Conservation (phyloP, 2,113 vertebrate species). For the Alethe castanea region DNA sequence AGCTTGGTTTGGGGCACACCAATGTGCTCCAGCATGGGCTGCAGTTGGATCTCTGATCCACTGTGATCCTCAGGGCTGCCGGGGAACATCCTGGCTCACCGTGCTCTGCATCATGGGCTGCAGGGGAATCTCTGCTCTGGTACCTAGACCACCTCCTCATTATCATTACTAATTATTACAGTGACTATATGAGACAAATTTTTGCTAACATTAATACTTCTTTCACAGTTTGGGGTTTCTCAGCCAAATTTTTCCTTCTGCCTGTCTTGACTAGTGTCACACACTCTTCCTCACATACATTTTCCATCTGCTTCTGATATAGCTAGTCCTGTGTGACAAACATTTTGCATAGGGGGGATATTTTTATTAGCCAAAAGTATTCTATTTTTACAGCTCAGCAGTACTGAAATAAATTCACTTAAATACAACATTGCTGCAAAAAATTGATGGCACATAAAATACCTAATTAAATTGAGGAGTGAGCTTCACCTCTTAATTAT, state of each 20-base stretch:
- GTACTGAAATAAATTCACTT: background rate
- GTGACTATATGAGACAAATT: background rate
- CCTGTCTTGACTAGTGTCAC: background rate
- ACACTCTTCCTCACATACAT: background rate
- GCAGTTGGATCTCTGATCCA: background rate
- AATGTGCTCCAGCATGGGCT: background rate
- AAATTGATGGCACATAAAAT: background rate
- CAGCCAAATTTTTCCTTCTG: background rate
- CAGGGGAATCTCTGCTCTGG: background rate
- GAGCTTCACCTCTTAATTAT: background rate
- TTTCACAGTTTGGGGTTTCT: background rate
- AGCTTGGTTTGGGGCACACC: background rate
- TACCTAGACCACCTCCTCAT: background rate
- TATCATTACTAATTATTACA: background rate
- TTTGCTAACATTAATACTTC: background rate
- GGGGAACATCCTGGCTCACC: background rate
- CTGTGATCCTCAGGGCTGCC: background rate
- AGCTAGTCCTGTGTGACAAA: background rate
- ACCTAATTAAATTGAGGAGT: background rate
- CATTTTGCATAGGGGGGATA: background rate
- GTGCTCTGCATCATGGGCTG: fast-evolving
- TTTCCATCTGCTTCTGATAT: background rate
- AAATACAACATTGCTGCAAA: background rate
- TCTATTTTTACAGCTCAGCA: background rate
- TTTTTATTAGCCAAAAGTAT: background rate